phyloP scores from a whole-genome alignment of 2,113 vertebrate species.

The Corvus hawaiiensis region DNA sequence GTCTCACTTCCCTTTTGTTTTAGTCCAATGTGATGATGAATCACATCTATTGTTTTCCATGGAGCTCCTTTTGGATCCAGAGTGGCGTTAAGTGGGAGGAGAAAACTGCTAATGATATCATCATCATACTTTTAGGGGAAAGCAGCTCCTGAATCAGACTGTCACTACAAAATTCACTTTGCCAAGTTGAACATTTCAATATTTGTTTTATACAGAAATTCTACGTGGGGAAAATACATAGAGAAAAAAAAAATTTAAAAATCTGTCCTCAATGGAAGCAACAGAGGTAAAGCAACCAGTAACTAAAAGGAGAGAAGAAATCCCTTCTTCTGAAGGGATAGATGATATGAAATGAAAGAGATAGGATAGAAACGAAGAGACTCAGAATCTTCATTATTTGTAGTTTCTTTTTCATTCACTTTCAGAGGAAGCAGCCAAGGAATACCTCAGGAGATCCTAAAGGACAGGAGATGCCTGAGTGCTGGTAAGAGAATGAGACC shows the following conservation, averaged over 20 bases:
- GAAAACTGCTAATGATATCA: background rate
- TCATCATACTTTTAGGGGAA: background rate
- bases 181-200: background rate
- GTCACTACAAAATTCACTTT: background rate
- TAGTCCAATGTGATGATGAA: background rate
- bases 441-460: background rate
- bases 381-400: background rate
- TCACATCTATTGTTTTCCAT: background rate
- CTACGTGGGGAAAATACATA: rapidly evolving
- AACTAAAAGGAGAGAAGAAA: background rate
- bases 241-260: background rate
- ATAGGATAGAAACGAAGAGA: background rate
- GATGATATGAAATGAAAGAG: background rate
- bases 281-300: background rate
- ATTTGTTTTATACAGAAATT: background rate
- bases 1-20: background rate
- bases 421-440: background rate
- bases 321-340: background rate
- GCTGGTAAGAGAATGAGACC: background rate
- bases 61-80: background rate
- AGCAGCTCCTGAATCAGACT: background rate
- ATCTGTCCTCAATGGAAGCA: background rate
- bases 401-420: background rate
- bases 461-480: background rate
- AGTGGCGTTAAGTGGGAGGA: background rate